A percentile compares a stretch with the other conserved stretches of the same genome.
These are phyloP conservation scores for Trissolcus japonicus DNA, from an alignment of 2,888 invertebrate genomes.

Conservation along the genomic window DNA sequence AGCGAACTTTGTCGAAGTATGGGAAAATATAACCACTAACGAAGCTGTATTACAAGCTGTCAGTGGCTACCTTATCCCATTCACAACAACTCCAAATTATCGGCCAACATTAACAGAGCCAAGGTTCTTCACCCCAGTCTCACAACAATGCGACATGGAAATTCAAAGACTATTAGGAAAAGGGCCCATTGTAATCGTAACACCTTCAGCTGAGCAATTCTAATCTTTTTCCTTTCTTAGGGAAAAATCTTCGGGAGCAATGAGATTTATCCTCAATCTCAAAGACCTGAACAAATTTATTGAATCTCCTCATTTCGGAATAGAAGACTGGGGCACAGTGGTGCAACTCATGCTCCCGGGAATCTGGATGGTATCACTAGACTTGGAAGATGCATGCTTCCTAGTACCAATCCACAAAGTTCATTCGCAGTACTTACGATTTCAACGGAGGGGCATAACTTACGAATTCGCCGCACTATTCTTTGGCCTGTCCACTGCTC, in stretches of 20 bases:
- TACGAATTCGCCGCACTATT: too few relatives aligned
- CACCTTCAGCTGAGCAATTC: too few relatives aligned
- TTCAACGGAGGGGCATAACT: too few relatives aligned
- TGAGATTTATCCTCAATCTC: slow-evolving; percentile 35
- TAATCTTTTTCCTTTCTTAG: too few relatives aligned
- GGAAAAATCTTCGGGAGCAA: slow-evolving; percentile 12
- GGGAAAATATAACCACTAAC: slow-evolving; percentile 1
- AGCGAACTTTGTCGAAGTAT: neutral
- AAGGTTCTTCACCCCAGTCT: neutral
- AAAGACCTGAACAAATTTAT: slow-evolving; percentile 26
- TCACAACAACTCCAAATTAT: neutral
- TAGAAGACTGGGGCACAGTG: slow-evolving; percentile 41
- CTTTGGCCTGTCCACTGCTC: slow-evolving; percentile 11
- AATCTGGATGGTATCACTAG: slow-evolving; percentile 23
- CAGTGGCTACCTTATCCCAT: neutral
- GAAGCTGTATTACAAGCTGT: neutral
- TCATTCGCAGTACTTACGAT: too few relatives aligned
- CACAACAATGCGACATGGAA: neutral
- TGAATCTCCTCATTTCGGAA: slow-evolving; percentile 38
- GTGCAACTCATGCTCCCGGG: slow-evolving; percentile 19
- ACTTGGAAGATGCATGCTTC: too few relatives aligned
- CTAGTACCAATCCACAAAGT: too few relatives aligned
- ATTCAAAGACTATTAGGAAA: neutral
- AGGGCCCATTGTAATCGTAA: too few relatives aligned
- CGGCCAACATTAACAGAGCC: neutral